These are phyloP conservation scores for Sebastes flavidus DNA, from an alignment of 2,797 vertebrate genomes.

Conservation along the genomic window DNA sequence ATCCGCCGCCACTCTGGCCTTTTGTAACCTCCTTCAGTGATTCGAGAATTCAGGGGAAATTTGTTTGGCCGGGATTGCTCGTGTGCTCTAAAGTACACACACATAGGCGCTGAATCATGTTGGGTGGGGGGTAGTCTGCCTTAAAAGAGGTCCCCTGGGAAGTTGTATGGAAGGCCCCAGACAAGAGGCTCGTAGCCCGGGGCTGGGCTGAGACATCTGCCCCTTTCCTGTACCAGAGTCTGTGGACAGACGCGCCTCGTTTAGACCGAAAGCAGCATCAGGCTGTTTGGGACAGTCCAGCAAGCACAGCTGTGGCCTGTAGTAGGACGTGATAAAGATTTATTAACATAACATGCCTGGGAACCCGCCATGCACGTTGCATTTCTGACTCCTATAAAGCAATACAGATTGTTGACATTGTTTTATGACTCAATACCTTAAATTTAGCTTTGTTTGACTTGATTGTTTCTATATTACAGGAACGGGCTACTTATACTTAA, in stretches of 20 bases:
- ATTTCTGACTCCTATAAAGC: conserved; percentile 1
- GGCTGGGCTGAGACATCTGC: conserved; percentile 76
- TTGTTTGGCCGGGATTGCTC: conserved; percentile 48
- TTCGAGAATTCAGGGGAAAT: conserved; percentile 47
- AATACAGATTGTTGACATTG: conserved; percentile 2
- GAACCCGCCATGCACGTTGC: conserved; percentile 33
- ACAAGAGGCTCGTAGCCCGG: conserved; percentile 63
- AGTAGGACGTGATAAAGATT: conserved; percentile 59
- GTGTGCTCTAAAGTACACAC: conserved; percentile 28
- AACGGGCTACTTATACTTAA: conserved; percentile 4
- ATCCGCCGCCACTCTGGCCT: conserved; percentile 54
- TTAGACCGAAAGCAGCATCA: conserved; percentile 34
- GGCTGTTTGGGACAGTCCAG: conserved; percentile 39
- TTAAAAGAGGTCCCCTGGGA: conserved; percentile 65
- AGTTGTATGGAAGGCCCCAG: conserved; percentile 69
- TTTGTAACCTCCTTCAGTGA: conserved; percentile 57
- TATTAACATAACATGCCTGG: conserved; percentile 51
- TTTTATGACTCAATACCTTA: conserved; percentile 25
- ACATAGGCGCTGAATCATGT: conserved; percentile 55
- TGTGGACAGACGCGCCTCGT: conserved; percentile 38
- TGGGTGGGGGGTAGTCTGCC: conserved; percentile 25
- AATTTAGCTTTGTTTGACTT: conserved; percentile 23
- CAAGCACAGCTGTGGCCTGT: conserved; percentile 63
- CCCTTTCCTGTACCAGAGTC: conserved; percentile 63
- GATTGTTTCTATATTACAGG: conserved; percentile 27